phyloP scores from a whole-genome alignment of 2,113 vertebrate genomes.

The Sminthopsis crassicaudata region DNA sequence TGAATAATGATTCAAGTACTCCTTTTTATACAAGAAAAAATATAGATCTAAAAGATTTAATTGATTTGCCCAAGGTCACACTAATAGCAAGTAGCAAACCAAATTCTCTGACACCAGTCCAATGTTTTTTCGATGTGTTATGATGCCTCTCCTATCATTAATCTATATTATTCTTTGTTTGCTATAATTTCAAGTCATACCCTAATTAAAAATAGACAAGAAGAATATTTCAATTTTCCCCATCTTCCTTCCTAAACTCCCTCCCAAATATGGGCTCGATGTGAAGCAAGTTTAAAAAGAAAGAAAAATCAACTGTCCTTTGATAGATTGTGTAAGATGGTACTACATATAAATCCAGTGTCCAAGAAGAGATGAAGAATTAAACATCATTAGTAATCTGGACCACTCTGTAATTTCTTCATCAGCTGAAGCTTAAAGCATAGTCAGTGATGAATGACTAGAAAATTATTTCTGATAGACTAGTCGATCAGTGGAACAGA shows the following conservation, averaged over 20 bases:
- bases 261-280: not conserved
- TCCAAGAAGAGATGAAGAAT: not conserved
- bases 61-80: not conserved
- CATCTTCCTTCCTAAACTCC: not conserved
- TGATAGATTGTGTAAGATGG: no score
- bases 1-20: not conserved
- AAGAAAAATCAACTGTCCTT: not conserved
- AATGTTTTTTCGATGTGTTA: not conserved
- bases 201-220: not conserved
- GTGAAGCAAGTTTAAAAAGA: not conserved
- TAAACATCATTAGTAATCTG: not conserved
- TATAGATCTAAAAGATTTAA: not conserved
- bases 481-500: no score
- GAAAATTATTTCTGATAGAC: not conserved
- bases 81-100: not conserved
- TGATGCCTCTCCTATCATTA: not conserved
- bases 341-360: not conserved
- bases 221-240: not conserved
- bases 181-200: not conserved
- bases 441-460: not conserved
- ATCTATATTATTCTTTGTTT: not conserved
- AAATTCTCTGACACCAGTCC: not conserved
- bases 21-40: not conserved
- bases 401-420: not conserved
- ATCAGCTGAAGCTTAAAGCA: not conserved